Evolutionary conservation across 2,888 invertebrate genomes (phyloP).

Genomic region (Drosophila sordidula): DNA sequence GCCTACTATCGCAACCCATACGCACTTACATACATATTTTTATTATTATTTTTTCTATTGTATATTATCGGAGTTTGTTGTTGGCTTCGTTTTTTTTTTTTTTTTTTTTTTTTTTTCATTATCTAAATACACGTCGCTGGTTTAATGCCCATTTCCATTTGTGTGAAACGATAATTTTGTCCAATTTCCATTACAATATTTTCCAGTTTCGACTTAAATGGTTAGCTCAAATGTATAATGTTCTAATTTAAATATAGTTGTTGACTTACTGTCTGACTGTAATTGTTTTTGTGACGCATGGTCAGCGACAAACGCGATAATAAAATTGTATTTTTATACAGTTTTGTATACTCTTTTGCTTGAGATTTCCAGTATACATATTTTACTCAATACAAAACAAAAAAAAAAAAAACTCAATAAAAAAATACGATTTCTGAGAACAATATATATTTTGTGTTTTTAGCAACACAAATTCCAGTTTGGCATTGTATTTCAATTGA

Average conservation of each 20-base stretch:
- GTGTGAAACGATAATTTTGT: constrained; percentile 36
- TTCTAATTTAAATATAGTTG: constrained; percentile 37
- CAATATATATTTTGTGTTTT: constrained; percentile 11
- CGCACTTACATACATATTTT: constrained; percentile 3
- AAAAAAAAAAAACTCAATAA: constrained; percentile 9
- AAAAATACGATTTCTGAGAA: constrained; percentile 32
- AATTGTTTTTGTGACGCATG: constrained; percentile 53
- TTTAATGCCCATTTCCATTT: constrained; percentile 58
- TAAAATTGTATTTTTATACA: constrained; percentile 65
- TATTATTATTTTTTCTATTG: constrained; percentile 13
- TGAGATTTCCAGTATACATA: constrained; percentile 15
- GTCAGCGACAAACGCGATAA: constrained; percentile 53
- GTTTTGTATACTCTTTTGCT: constrained; percentile 36
- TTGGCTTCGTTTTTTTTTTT: constrained; percentile 39
- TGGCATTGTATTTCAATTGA: constrained; percentile 43
- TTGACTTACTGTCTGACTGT: constrained; percentile 31
- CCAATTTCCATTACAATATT: constrained; percentile 57
- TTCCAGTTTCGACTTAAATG: constrained; percentile 44
- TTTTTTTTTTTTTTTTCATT: constrained; percentile 37
- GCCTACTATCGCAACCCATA: constrained; percentile 26
- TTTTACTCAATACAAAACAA: constrained; percentile 20
- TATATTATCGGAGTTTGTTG: constrained; percentile 62
- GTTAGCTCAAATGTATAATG: constrained; percentile 23
- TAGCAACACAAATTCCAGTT: constrained; percentile 36
- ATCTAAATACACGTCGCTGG: constrained; percentile 73